Conservation (phyloP, 1,140 invertebrate genomes). For the Hydropsyche tenuis region DNA sequence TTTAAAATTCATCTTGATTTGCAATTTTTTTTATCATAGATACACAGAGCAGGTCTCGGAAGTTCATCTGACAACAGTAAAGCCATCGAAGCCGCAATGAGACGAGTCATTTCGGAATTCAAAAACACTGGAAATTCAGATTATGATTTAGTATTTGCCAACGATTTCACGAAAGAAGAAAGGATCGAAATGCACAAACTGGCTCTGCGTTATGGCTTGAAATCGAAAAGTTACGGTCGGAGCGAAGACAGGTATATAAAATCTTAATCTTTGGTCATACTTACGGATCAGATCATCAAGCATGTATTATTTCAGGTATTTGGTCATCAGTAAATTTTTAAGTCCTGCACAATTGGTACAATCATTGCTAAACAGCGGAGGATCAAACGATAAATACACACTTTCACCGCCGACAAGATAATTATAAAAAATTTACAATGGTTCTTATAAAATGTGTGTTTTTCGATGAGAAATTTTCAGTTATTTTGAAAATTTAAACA, state of each 20-base stretch:
- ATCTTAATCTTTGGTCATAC: neutral
- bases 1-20: conserved; percentile 26
- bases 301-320: conserved; percentile 54
- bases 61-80: conserved; percentile 54
- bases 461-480: too few relatives aligned
- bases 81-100: conserved; percentile 56
- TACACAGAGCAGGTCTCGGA: conserved; percentile 59
- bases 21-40: conserved; percentile 46
- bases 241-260: conserved; percentile 52
- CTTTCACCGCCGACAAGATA: conserved; percentile 38
- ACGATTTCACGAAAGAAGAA: conserved; percentile 75
- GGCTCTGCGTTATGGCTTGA: conserved; percentile 61
- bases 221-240: conserved; percentile 66
- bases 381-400: conserved; percentile 57
- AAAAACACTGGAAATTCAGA: conserved; percentile 62
- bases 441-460: too few relatives aligned
- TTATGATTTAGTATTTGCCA: conserved; percentile 70
- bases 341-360: conserved; percentile 55
- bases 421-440: too few relatives aligned
- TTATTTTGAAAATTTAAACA: too few relatives aligned
- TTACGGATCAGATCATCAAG: neutral
- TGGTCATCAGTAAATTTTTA: conserved; percentile 59
- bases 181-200: conserved; percentile 69
- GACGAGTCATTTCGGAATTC: conserved; percentile 58
- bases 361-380: conserved; percentile 55